Evolutionary conservation across 2,797 vertebrate species (phyloP).

Genomic region (Halcyon chelicuti): DNA sequence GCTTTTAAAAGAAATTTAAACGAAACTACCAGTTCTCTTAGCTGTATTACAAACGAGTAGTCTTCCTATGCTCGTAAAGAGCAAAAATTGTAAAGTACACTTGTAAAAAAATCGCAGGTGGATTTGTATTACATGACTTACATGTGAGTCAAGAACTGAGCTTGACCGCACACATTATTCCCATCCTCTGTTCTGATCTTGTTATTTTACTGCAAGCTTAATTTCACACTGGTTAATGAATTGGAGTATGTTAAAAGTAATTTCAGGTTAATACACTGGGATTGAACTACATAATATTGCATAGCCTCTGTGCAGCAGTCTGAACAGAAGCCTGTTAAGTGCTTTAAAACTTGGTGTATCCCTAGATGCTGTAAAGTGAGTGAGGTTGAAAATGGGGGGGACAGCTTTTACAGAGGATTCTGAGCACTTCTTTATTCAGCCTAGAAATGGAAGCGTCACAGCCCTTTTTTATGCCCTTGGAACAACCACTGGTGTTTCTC

Average conservation of each 20-base stretch:
- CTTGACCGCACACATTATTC: background rate
- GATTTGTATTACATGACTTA: background rate
- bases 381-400: background rate
- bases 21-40: background rate
- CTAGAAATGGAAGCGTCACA: background rate
- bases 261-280: background rate
- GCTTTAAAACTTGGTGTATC: background rate
- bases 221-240: background rate
- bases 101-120: background rate
- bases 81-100: background rate
- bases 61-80: background rate
- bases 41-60: background rate
- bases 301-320: background rate
- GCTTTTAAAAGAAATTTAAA: background rate
- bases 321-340: background rate
- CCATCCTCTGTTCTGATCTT: background rate
- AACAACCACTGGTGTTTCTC: background rate
- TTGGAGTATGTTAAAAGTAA: background rate
- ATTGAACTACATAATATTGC: background rate
- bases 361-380: background rate
- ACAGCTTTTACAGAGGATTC: background rate
- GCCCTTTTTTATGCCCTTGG: background rate
- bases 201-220: background rate
- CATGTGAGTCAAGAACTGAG: background rate
- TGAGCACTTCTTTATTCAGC: background rate